Conservation (phyloP, 2,888 invertebrate species). For the Apamea crenata region DNA sequence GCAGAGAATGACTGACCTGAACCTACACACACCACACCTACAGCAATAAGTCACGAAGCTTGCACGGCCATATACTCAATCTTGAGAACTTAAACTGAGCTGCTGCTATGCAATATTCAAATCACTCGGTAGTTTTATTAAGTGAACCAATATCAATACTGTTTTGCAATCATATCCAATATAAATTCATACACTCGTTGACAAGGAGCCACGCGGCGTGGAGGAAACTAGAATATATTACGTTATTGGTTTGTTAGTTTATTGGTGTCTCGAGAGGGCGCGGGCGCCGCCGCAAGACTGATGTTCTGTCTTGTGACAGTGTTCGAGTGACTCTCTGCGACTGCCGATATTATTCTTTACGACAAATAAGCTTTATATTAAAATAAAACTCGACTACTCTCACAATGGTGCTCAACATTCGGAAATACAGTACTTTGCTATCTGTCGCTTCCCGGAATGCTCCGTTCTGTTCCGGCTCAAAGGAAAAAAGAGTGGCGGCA, state of each 20-base stretch:
- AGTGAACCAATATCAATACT: constrained; percentile 37
- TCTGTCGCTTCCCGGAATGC: constrained; percentile 1
- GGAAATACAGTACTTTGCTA: constrained; percentile 21
- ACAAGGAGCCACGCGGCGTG: constrained; percentile 43
- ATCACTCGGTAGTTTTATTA: constrained; percentile 38
- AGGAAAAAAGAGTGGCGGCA: background rate
- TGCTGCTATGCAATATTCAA: constrained; percentile 2
- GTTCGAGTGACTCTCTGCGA: constrained; percentile 36
- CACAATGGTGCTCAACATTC: constrained; percentile 40
- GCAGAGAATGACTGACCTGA: no score
- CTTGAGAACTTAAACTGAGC: background rate
- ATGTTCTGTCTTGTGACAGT: constrained; percentile 26
- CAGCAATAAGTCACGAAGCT: background rate
- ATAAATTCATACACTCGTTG: constrained; percentile 58
- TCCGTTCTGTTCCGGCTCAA: background rate
- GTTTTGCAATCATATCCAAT: constrained; percentile 46
- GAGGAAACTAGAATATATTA: constrained; percentile 53
- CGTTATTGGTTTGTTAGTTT: constrained; percentile 66
- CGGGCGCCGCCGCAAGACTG: background rate
- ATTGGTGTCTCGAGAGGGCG: constrained; percentile 57
- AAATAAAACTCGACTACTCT: constrained; percentile 49
- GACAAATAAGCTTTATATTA: constrained; percentile 50
- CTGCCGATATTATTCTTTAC: constrained; percentile 43
- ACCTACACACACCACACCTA: no score
- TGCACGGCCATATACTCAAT: background rate